A percentile compares a stretch with the other conserved stretches of the same genome.
phyloP scores from a whole-genome alignment of 2,113 vertebrate species.

The Ceratotherium simum region DNA sequence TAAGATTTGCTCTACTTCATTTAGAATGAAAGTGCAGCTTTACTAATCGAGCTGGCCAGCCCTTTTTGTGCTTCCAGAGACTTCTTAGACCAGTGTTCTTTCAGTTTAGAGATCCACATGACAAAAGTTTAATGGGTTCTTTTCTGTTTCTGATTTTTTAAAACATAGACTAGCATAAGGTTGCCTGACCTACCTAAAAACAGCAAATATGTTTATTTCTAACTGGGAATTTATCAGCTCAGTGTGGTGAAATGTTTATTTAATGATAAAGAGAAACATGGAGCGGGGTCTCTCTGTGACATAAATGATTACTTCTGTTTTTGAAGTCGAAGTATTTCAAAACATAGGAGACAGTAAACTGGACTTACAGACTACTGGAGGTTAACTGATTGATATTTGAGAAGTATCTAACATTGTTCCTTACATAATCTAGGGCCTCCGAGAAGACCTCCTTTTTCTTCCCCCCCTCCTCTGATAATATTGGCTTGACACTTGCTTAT shows the following conservation, averaged over 20 bases:
- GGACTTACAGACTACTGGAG: background rate
- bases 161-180: background rate
- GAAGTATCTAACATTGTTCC: background rate
- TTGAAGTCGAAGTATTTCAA: slow-evolving; percentile 25
- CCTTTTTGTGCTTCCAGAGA: background rate
- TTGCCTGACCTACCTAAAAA: background rate
- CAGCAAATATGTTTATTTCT: background rate
- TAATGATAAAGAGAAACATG: background rate
- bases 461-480: background rate
- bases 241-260: background rate
- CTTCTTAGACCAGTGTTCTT: background rate
- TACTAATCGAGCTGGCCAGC: background rate
- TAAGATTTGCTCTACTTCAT: background rate
- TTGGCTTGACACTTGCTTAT: background rate
- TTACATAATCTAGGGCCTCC: background rate
- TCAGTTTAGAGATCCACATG: background rate
- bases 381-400: background rate
- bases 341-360: background rate
- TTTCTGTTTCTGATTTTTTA: background rate
- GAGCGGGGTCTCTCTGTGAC: background rate
- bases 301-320: background rate
- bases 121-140: background rate
- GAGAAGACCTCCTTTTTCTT: background rate
- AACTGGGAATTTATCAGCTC: background rate
- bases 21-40: background rate